These are phyloP conservation scores for Batillaria attramentaria DNA, from an alignment of 1,140 invertebrate genomes.

Conservation along the genomic window DNA sequence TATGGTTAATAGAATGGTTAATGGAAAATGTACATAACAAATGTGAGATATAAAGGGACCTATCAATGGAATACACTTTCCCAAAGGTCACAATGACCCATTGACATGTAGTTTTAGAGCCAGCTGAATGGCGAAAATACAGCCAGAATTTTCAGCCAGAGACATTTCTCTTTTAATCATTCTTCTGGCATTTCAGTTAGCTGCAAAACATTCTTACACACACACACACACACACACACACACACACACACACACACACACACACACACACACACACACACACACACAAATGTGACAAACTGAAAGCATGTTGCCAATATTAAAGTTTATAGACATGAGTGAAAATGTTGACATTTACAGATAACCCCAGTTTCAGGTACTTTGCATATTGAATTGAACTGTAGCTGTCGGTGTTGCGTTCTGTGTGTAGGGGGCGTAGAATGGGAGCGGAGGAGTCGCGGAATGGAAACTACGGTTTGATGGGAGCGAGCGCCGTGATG, in stretches of 20 bases:
- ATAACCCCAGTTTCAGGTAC: not conserved
- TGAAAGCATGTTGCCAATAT: not conserved
- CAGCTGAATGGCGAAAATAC: too few species aligned
- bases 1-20: too few species aligned
- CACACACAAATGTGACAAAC: not conserved
- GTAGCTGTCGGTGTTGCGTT: not conserved
- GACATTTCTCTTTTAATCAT: too few species aligned
- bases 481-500: slow-evolving; percentile 64
- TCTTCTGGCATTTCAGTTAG: not conserved
- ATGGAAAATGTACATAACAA: too few species aligned
- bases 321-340: not conserved
- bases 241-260: not conserved
- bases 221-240: not conserved
- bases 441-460: slow-evolving; percentile 68
- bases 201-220: not conserved
- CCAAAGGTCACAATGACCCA: too few species aligned
- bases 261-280: slow-evolving; percentile 17
- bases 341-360: not conserved
- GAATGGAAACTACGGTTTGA: slow-evolving; percentile 59
- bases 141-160: too few species aligned
- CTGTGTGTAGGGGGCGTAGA: slow-evolving; percentile 33
- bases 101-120: too few species aligned
- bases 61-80: too few species aligned
- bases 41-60: too few species aligned
- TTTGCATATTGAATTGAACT: not conserved